These are phyloP conservation scores for Morpho helenor DNA, from an alignment of 2,888 invertebrate genomes.

Conservation along the genomic window DNA sequence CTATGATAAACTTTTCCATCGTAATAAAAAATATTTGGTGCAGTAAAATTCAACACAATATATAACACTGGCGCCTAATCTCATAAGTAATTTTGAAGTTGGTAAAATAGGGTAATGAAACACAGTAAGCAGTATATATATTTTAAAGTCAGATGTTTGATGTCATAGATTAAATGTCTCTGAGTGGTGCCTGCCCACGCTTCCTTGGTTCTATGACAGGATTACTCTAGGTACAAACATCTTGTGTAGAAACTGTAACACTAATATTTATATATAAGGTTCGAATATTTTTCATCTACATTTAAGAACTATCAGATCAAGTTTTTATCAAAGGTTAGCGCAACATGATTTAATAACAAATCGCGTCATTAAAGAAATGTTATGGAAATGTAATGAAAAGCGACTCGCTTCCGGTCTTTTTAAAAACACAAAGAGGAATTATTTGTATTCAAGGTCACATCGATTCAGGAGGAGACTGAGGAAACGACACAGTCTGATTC, in stretches of 20 bases:
- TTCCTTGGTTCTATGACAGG: conserved; percentile 5
- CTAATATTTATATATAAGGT: background rate
- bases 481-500: conserved; percentile 53
- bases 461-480: conserved; percentile 61
- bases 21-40: too few relatives aligned
- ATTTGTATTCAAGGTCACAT: conserved; percentile 67
- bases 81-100: too few relatives aligned
- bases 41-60: too few relatives aligned
- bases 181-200: conserved; percentile 8
- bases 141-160: conserved; percentile 5
- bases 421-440: conserved; percentile 23
- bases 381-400: background rate
- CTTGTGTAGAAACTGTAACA: background rate
- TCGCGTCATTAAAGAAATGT: background rate
- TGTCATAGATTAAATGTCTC: conserved; percentile 6
- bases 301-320: too few relatives aligned
- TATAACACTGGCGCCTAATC: too few relatives aligned
- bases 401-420: background rate
- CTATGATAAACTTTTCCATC: too few relatives aligned
- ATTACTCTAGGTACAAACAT: conserved; percentile 3
- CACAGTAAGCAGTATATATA: conserved; percentile 5
- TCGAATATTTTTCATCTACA: background rate
- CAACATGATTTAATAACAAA: too few relatives aligned
- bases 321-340: too few relatives aligned
- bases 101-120: conserved; percentile 8